Evolutionary conservation across 2,797 vertebrate genomes (phyloP).

Genomic region (Potorous gilbertii): DNA sequence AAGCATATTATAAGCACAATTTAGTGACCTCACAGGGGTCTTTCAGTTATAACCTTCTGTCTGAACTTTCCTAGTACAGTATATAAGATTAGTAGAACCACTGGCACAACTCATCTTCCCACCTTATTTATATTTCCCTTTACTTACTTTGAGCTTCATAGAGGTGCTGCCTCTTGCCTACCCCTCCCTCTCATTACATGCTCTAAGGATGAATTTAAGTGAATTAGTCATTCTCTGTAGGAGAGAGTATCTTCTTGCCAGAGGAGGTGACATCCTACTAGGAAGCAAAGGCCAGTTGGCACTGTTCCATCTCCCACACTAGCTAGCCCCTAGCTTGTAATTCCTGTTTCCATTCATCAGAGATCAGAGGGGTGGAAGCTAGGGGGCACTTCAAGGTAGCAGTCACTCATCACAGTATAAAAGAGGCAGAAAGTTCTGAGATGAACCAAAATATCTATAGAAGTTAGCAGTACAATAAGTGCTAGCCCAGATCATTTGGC

Average conservation of each 20-base stretch:
- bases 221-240: constrained; percentile 55
- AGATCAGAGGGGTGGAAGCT: neutral
- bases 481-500: neutral
- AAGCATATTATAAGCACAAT: neutral
- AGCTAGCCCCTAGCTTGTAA: constrained; percentile 18
- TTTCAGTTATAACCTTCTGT: constrained; percentile 42
- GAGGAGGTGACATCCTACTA: constrained; percentile 32
- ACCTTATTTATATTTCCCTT: constrained; percentile 23
- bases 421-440: neutral
- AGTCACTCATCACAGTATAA: neutral
- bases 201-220: constrained; percentile 49
- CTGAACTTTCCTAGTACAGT: constrained; percentile 30
- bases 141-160: constrained; percentile 1
- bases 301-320: constrained; percentile 20
- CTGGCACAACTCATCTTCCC: neutral
- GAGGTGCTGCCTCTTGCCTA: constrained; percentile 15
- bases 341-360: neutral
- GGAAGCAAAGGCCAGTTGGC: constrained; percentile 47
- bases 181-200: constrained; percentile 23
- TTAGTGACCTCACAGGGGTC: constrained; percentile 9
- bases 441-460: neutral
- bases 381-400: neutral
- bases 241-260: constrained; percentile 38
- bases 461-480: neutral
- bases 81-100: constrained; percentile 27